Base-by-base conservation (phyloP, 2,113 vertebrate genomes). In the Cygnus buccinator region DNA sequence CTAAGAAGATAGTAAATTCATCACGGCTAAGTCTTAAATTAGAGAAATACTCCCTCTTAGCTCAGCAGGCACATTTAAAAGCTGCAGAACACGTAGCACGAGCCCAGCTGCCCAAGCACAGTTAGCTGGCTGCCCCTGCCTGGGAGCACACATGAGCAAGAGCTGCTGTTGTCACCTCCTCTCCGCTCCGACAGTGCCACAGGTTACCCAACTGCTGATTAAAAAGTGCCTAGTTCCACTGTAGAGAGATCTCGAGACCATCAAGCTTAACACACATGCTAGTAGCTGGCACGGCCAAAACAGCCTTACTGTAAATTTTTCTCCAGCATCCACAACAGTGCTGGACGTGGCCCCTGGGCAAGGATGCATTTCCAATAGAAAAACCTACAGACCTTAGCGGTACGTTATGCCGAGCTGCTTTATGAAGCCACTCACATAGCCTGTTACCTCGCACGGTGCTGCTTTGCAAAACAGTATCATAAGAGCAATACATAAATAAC, bases 381-480 rank as follows among this genome's bases (percentile, higher is more conserved):
- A 93, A 70, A 73, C 16, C 39, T 48, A 54, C 28, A 68, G 54
- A 26, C 22, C 19, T 57, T 8, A 74, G 66, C 54, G 83, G 31
- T 17, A 31, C 1, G 1, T 83, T 19, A 43, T 1, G 22, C 44
- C 58, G n/a, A 93, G 54, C 13, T 0, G 6, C 58, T 66, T 66
- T 9, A 65, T 0, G 1, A 25, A 92, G 11, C 35, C 50, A 11
- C 54, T 83, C 65, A 61, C 35, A 26, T 1, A 23, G 70, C 14
- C 29, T 41, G 29, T 10, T 43, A 79, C 29, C 70, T 50, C 9
- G 1, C 2, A 0, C 13, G 21, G 25, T 18, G 21, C 67, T 66
- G 67, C 44, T 90, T 19, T 41, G 6, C 0, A 0, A 62, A 85
- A 62, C 70, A 37, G 41, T 26, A 59, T 31, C 9, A 0, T n/a